Evolutionary conservation across 2,888 invertebrate species (phyloP), one percentile per base, ranked within the genome.

Genomic region (Iphiclides podalirius): DNA sequence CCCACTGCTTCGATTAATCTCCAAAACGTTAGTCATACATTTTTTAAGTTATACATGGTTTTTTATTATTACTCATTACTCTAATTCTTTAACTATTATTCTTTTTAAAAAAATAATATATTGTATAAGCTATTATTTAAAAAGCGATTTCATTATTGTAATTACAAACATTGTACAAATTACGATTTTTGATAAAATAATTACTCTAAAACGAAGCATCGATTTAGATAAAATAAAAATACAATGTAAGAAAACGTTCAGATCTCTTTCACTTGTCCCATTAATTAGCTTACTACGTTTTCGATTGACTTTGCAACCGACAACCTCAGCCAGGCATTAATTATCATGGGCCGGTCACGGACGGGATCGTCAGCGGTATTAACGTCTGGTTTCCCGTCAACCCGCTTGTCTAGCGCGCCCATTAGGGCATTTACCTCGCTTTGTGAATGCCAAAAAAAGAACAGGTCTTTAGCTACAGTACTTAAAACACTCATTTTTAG

Each of bases 391-490:
- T 40, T 14, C 36, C 17, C 47, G 47, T 28, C 47, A 41, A 47
- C 34, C 43, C 43, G 47, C 47, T 41, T 47, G 47, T 36, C 47
- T 47, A 47, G 47, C 17, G 47, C 20, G 47, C 28, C 41, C 47
- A 47, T 47, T 47, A 47, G 47, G 47, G 47, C 36, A 36, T 47
- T 47, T 47, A 41, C 36, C 40, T 47, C 47, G 28, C 41, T 41
- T 36, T 47, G 41, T 41, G 36, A 47, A 47, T 47, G 47, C 36
- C 36, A 41, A 47, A 47, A 47, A 47, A 35, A 41, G 35, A 47
- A 26, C 37, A 28, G 15, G 11, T 38, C 38, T 33, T 46, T 46
- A 23, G 38, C 13, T n/a, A 16, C 15, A 28, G 44, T 11, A n/a
- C 9, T 17, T 12, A 45, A 45, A 45, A 37, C n/a, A 31, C 8